These are phyloP conservation scores for Fulica atra DNA, from an alignment of 2,113 vertebrate species.

Conservation along the genomic window DNA sequence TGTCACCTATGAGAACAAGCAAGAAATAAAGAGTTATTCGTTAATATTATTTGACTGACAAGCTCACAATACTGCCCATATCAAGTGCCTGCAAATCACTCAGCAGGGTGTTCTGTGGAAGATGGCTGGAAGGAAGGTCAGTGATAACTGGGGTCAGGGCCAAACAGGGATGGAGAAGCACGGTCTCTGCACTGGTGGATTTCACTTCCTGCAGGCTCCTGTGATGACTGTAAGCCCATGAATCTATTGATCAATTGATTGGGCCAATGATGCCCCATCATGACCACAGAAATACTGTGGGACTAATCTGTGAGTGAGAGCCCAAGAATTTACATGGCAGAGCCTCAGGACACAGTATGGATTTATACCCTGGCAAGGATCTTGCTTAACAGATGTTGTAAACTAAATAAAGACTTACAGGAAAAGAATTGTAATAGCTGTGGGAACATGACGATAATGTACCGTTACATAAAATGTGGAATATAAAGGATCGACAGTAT, in stretches of 20 bases:
- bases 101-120: background rate
- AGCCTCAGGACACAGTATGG: background rate
- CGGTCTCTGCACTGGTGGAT: background rate
- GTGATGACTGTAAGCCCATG: background rate
- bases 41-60: background rate
- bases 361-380: background rate
- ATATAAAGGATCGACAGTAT: background rate
- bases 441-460: background rate
- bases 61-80: background rate
- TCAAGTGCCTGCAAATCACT: background rate
- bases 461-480: background rate
- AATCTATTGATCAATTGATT: background rate
- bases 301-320: background rate
- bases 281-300: background rate
- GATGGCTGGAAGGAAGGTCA: background rate
- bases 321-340: background rate
- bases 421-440: background rate
- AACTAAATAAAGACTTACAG: background rate
- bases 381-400: background rate
- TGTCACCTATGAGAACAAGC: constrained; percentile 42
- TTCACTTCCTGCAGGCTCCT: background rate
- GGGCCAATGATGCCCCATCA: background rate
- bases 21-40: background rate
- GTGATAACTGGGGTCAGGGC: background rate
- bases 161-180: background rate